Percentiles rank a stretch among this genome's conserved stretches.
Conservation (phyloP, 2,888 invertebrate species). For the Drosophila fungiperda region DNA sequence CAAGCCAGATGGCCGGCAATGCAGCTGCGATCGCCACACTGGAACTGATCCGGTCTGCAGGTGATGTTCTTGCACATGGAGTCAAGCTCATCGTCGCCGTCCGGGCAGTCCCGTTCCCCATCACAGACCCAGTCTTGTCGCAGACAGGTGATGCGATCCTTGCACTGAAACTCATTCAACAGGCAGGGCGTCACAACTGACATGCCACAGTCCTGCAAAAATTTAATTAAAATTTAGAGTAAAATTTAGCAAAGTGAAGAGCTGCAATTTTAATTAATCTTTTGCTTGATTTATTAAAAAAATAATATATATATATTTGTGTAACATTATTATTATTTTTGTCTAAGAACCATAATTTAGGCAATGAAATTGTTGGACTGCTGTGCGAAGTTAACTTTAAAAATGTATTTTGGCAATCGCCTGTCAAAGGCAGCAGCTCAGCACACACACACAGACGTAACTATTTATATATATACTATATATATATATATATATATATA, state of each 20-base stretch:
- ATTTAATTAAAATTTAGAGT: not conserved
- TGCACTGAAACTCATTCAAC: conserved; percentile 91
- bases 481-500: not conserved
- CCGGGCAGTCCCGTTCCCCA: conserved; percentile 92
- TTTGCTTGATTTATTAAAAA: no score
- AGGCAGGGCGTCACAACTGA: conserved; percentile 88
- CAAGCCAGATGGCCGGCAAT: conserved; percentile 93
- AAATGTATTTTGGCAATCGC: conserved; percentile 36
- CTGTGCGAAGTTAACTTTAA: conserved; percentile 32
- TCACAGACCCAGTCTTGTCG: conserved; percentile 94
- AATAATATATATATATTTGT: not conserved
- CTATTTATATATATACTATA: not conserved
- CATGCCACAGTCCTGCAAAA: conserved; percentile 87
- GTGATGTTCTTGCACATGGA: conserved; percentile 89
- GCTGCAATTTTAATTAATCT: no score
- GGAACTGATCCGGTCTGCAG: conserved; percentile 94
- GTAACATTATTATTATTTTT: no score
- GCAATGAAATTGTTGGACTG: conserved; percentile 41
- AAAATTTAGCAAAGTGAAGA: not conserved
- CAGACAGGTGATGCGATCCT: conserved; percentile 92
- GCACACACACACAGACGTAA: conserved; percentile 14
- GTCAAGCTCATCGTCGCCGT: conserved; percentile 91
- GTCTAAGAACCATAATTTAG: not conserved
- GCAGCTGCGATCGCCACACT: conserved; percentile 92
- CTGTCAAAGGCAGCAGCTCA: conserved; percentile 40